These are phyloP conservation scores for Platalea minor DNA, from an alignment of 2,797 vertebrate genomes.

Conservation along the genomic window DNA sequence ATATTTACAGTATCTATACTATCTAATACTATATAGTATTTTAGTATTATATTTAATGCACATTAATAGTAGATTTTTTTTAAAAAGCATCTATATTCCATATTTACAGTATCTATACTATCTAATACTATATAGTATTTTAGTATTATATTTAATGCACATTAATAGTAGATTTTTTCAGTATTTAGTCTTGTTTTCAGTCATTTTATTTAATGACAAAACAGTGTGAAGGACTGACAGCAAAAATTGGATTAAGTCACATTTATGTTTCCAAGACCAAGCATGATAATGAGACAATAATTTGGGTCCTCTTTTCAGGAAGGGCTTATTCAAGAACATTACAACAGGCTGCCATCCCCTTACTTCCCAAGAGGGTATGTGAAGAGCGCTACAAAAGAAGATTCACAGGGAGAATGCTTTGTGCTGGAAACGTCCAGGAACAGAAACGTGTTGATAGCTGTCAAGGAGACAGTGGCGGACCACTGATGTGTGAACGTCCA, in stretches of 20 bases:
- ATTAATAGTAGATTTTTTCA: neutral
- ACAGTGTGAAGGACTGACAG: neutral
- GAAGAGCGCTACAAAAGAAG: constrained; percentile 84
- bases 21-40: neutral
- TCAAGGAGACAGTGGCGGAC: constrained; percentile 95
- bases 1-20: neutral
- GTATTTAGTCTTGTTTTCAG: neutral
- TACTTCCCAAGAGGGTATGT: constrained; percentile 87
- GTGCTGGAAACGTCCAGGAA: constrained; percentile 83
- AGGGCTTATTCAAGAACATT: constrained; percentile 93
- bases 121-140: neutral
- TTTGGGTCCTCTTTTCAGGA: constrained; percentile 74
- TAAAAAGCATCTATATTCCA: neutral
- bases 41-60: neutral
- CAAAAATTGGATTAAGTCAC: neutral
- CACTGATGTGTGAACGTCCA: constrained; percentile 87
- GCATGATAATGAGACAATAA: neutral
- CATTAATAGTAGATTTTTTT: neutral
- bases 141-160: neutral
- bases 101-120: neutral
- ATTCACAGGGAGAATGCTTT: constrained; percentile 95
- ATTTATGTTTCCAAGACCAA: neutral
- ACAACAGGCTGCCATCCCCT: constrained; percentile 88
- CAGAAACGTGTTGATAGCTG: constrained; percentile 91
- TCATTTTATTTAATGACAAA: neutral